Evolutionary conservation across 2,797 vertebrate genomes (phyloP), one percentile per base, ranked within the genome.

Genomic region (Malurus splendens): DNA sequence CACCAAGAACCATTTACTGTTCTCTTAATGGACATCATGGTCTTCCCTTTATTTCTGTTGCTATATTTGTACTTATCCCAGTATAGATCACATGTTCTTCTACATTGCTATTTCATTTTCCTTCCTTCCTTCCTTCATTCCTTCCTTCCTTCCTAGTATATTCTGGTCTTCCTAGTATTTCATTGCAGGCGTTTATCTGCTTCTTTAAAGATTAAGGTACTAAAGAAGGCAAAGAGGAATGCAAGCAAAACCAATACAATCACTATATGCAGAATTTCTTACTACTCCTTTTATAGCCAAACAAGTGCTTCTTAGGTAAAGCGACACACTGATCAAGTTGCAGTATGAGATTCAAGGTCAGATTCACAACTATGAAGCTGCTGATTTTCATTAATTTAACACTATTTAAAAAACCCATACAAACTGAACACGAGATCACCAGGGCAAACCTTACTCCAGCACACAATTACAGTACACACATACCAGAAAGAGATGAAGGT

Each of bases 141-240:
- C 33, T 92, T 83, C 30, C 47, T 71, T 83, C 30, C 47, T 71
- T 74, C 25, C 5, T 56, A 45, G 28, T 72, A 86, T 51, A 56
- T 65, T 90, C 27, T 77, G 47, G 15, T 65, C 33, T 82, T 86
- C 32, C 41, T 50, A 61, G 5, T 61, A 75, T 18, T 72, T 87
- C 44, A 38, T 39, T 82, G 33, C 62, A 77, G 61, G 42, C 32
- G 75, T 52, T 72, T 59, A 72, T 47, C 50, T 44, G 18, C 20
- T 77, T 87, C 89, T 90, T 75, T 78, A 87, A 90, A 84, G n/a
- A 76, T 64, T 61, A 93, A 54, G 14, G 74, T 85, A 65, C 50
- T 94, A 65, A 28, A 48, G 10, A 62, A 51, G 77, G 55, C 14
- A 67, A 86, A 86, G 13, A 86, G 30, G 41, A 77, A 52, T 57